phyloP scores from a whole-genome alignment of 2,888 invertebrate genomes.

The Cheilosia soror region DNA sequence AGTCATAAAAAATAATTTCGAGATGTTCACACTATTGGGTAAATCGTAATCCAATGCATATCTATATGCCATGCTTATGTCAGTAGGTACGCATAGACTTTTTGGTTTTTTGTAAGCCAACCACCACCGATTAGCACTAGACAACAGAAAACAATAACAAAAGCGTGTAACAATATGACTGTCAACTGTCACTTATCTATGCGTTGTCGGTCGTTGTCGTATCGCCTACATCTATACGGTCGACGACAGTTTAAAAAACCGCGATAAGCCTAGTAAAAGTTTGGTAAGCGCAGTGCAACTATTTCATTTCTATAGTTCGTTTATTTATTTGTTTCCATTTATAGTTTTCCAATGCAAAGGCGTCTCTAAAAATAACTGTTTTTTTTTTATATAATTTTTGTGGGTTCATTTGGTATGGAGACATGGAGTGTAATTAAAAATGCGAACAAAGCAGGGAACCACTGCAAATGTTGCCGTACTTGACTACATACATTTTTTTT shows the following conservation, averaged over 20 bases:
- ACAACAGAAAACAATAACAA: conserved; percentile 1
- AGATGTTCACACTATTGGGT: not conserved
- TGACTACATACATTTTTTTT: not conserved
- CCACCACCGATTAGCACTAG: not conserved
- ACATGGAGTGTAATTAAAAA: conserved; percentile 66
- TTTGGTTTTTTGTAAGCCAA: not conserved
- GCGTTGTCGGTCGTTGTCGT: not conserved
- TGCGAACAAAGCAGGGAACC: conserved; percentile 62
- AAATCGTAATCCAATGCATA: too few relatives aligned
- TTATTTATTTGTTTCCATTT: conserved; percentile 11
- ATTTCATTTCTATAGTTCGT: conserved; percentile 7
- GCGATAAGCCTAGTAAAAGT: conserved; percentile 49
- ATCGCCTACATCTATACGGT: conserved; percentile 41
- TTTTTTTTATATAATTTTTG: conserved; percentile 5
- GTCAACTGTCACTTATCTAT: conserved; percentile 25
- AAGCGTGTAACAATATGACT: conserved; percentile 2
- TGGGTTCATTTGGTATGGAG: conserved; percentile 8
- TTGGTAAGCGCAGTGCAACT: conserved; percentile 40
- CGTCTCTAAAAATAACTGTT: conserved; percentile 68
- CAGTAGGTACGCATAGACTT: not conserved
- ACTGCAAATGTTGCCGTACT: conserved; percentile 47
- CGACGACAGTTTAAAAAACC: conserved; percentile 39
- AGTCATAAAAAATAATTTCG: not conserved
- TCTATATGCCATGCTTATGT: not conserved
- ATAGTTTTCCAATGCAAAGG: conserved; percentile 46